Evolutionary conservation across 1,140 invertebrate genomes (phyloP), one percentile per base, ranked within the genome.

Genomic region (Bathynomus jamesi): DNA sequence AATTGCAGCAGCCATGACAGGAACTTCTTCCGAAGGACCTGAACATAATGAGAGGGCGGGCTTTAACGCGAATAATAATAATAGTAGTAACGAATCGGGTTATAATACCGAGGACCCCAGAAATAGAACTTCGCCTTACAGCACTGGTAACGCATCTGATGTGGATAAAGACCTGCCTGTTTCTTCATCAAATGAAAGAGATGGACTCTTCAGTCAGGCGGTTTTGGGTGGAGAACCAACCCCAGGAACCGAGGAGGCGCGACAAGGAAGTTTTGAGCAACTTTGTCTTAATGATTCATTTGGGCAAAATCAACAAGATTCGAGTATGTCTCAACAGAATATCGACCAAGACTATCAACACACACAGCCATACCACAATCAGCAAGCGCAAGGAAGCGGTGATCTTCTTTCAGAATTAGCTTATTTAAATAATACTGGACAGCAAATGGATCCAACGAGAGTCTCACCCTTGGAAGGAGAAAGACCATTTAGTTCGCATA

Each of bases 1-100:
- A 40, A 77, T 77, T 70, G 76, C 72, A 13, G 76, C 76, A n/a
- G 76, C 76, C 17, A 77, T 77, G 76, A 72, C 76, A 8, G 76
- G 76, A 21, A 67, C 76, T 17, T 66, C 53, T 63, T 66, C 66
- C 25, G 67, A 70, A 28, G 74, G 71, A 17, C 46, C 61, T 21
- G 53, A 69, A 11, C 63, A 61, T 46, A 71, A 69, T 67, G 70
- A 64, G 5, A 61, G 63, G 25, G 28, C n/a, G 31, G 69, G 61
- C 17, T 46, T 61, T 13, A 69, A 71, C 17, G 70, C 67, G 10
- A 25, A 32, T 62, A 60, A 61, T 60, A 4, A 67, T n/a, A 76
- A 72, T 67, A 67, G 29, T 8, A 30, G 53, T 61, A 64, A 60
- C 24, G 61, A 53, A 61, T 27, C 53, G 0, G 40, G 40, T 25